These are phyloP conservation scores for Hydrozoanthus tunicans DNA, from an alignment of 64 coral and sea anemone species.

Conservation along the genomic window DNA sequence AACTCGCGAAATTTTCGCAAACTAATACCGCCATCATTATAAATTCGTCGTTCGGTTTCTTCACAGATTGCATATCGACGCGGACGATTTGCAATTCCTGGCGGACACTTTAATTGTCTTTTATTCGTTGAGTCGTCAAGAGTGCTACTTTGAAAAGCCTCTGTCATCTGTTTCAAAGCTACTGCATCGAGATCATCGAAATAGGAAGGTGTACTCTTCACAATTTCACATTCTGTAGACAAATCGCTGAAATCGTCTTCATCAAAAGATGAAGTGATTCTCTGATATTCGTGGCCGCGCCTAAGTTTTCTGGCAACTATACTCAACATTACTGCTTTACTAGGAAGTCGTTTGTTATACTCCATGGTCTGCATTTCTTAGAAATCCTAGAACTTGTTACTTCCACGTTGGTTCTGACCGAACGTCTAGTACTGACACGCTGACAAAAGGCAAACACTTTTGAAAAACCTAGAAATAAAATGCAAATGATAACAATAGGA, in stretches of 20 bases:
- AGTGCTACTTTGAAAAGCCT: conserved; percentile 18
- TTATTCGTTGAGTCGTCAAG: background rate
- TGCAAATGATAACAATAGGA: background rate
- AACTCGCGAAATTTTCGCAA: conserved; percentile 56
- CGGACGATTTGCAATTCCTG: background rate
- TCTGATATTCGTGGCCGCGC: conserved; percentile 30
- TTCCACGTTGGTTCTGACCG: background rate
- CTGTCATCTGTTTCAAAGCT: conserved; percentile 38
- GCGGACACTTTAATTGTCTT: background rate
- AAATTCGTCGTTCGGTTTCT: conserved; percentile 48
- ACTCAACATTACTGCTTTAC: conserved; percentile 34
- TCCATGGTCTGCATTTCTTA: conserved; percentile 27
- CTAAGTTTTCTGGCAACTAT: conserved; percentile 52
- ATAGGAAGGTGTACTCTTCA: conserved; percentile 8
- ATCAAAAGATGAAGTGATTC: conserved; percentile 42
- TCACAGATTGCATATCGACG: conserved; percentile 51
- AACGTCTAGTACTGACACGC: background rate
- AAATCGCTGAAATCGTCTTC: conserved; percentile 38
- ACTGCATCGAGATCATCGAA: conserved; percentile 45
- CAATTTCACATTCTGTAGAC: conserved; percentile 23
- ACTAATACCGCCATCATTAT: conserved; percentile 48
- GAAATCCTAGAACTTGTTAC: background rate
- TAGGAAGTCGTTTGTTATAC: conserved; percentile 30
- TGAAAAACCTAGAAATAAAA: conserved; percentile 13
- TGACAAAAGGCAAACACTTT: conserved; percentile 16